phyloP scores from a whole-genome alignment of 1,140 invertebrate species.

The Lepidotrigona ventralis region DNA sequence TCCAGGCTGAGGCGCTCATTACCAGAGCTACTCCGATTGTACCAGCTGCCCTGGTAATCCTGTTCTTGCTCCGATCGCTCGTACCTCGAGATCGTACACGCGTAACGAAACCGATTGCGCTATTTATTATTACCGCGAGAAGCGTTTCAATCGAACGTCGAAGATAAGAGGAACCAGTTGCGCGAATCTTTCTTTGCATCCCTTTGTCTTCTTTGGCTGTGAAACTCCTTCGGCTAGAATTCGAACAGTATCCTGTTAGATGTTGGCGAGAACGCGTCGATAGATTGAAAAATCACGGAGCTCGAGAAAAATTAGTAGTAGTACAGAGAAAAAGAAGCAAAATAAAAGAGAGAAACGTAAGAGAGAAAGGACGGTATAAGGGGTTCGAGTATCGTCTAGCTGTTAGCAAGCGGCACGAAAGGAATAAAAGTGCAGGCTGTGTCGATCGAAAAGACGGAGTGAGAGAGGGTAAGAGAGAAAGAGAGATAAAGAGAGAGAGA shows the following conservation, averaged over 20 bases:
- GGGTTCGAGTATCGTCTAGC: constrained; percentile 10
- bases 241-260: not conserved
- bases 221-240: not conserved
- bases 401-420: constrained; percentile 13
- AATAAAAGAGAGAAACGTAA: not conserved
- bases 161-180: constrained; percentile 15
- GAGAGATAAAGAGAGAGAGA: not conserved
- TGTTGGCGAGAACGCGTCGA: not conserved
- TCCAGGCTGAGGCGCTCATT: constrained; percentile 36
- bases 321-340: not conserved
- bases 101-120: constrained; percentile 29
- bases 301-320: not conserved
- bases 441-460: constrained; percentile 22
- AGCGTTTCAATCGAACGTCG: constrained; percentile 20
- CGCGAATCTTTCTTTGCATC: not conserved
- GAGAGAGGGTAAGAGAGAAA: not conserved
- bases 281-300: no score
- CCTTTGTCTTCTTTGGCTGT: not conserved
- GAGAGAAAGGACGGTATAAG: not conserved
- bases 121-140: constrained; percentile 35
- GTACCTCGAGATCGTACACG: constrained; percentile 12
- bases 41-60: constrained; percentile 1
- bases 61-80: not conserved
- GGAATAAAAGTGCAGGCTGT: constrained; percentile 23
- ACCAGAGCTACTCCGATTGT: constrained; percentile 43